These are phyloP conservation scores for Octopus bimaculoides DNA, from an alignment of 1,140 invertebrate species.

Conservation along the genomic window DNA sequence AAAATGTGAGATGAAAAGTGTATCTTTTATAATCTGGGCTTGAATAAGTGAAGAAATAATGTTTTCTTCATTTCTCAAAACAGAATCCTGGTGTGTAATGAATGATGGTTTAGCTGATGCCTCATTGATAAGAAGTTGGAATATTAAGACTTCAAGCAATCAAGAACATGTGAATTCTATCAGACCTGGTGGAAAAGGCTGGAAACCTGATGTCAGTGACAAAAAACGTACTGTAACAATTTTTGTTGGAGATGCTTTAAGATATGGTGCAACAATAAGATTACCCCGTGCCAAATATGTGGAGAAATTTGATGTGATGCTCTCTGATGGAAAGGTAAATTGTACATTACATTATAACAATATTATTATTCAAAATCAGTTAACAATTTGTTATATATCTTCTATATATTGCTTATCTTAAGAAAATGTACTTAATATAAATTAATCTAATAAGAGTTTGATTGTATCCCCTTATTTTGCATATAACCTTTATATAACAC, in stretches of 20 bases:
- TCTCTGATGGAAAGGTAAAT: not conserved
- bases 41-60: too few relatives aligned
- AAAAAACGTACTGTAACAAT: not conserved
- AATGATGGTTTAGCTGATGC: slow-evolving; percentile 1
- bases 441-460: too few relatives aligned
- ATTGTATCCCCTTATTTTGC: too few relatives aligned
- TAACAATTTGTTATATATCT: too few relatives aligned
- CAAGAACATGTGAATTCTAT: not conserved
- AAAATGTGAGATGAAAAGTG: too few relatives aligned
- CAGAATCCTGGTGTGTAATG: not conserved
- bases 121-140: not conserved
- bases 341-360: too few relatives aligned
- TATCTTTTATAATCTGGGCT: too few relatives aligned
- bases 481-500: too few relatives aligned
- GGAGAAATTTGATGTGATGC: not conserved
- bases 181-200: not conserved
- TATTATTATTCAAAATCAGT: too few relatives aligned
- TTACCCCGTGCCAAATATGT: not conserved
- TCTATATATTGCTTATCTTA: too few relatives aligned
- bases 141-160: not conserved
- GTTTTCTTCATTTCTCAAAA: too few relatives aligned
- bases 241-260: not conserved
- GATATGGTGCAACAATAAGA: not conserved
- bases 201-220: not conserved
- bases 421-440: too few relatives aligned